phyloP scores from a whole-genome alignment of 1,140 invertebrate genomes.

The Papilio aristodemus region DNA sequence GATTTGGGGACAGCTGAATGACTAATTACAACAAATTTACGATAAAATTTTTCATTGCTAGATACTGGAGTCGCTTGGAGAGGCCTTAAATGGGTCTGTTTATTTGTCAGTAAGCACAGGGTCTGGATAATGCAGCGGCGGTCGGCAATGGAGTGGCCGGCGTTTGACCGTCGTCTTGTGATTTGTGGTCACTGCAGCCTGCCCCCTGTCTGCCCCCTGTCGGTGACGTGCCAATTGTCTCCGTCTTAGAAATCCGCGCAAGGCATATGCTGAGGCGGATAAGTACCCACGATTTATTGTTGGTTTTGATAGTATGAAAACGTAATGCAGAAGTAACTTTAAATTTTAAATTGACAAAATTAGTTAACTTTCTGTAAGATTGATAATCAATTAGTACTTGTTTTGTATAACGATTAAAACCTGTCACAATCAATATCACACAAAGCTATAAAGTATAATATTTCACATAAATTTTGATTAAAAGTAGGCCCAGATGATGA shows the following conservation, averaged over 20 bases:
- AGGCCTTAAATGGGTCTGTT: conserved; percentile 19
- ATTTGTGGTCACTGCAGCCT: conserved; percentile 59
- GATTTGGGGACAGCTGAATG: not conserved
- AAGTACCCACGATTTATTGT: too few species aligned
- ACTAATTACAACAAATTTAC: not conserved
- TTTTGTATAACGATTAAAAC: too few species aligned
- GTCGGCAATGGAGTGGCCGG: conserved; percentile 41
- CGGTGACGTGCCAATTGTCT: conserved; percentile 72
- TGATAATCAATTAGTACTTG: too few species aligned
- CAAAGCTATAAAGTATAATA: too few species aligned
- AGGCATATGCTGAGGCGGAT: conserved; percentile 38
- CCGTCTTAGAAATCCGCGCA: conserved; percentile 46
- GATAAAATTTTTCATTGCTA: not conserved
- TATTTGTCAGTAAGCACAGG: conserved; percentile 18
- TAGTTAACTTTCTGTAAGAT: too few species aligned
- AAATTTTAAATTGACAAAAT: too few species aligned
- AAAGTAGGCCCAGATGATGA: too few species aligned
- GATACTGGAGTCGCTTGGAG: not conserved
- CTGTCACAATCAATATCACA: too few species aligned
- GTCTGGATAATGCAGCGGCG: conserved; percentile 24
- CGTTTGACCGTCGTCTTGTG: conserved; percentile 53
- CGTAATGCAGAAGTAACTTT: too few species aligned
- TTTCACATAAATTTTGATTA: too few species aligned
- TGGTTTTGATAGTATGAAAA: too few species aligned
- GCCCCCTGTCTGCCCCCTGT: conserved; percentile 59